Evolutionary conservation across 1,140 invertebrate genomes (phyloP).

Genomic region (Philaenus spumarius): DNA sequence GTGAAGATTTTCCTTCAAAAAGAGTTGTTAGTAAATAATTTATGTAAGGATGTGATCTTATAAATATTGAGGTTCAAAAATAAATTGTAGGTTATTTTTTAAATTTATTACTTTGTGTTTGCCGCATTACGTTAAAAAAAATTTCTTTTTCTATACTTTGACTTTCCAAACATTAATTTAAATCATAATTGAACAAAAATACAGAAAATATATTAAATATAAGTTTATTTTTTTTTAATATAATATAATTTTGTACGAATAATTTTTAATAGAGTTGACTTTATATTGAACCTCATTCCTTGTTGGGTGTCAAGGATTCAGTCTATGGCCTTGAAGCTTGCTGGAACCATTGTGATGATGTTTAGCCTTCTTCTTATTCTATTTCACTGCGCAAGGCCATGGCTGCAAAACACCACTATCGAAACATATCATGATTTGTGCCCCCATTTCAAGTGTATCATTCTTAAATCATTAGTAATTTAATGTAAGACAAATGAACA

Average conservation of each 20-base stretch:
- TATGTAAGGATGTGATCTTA: conserved; percentile 5
- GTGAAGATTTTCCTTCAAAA: conserved; percentile 8
- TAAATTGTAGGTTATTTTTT: background rate
- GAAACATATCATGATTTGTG: conserved; percentile 30
- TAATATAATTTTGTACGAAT: background rate
- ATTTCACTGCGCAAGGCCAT: conserved; percentile 15
- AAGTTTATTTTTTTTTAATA: too few species aligned
- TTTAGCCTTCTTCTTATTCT: conserved; percentile 20
- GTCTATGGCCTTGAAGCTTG: conserved; percentile 2
- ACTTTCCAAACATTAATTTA: too few species aligned
- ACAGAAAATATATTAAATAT: too few species aligned
- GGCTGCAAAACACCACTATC: conserved; percentile 27
- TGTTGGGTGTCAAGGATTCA: conserved; percentile 7
- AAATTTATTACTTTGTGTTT: too few species aligned
- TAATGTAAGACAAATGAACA: conserved; percentile 17
- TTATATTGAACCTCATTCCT: conserved; percentile 9
- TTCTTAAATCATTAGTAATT: conserved; percentile 30
- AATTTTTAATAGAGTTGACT: background rate
- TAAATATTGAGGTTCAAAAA: background rate
- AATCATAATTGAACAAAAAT: too few species aligned
- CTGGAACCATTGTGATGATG: background rate
- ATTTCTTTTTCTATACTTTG: background rate
- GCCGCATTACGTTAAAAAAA: too few species aligned
- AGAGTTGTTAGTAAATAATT: conserved; percentile 10
- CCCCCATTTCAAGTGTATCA: conserved; percentile 30